Percentiles rank a stretch among this genome's conserved stretches.
phyloP scores from a whole-genome alignment of 2,113 vertebrate species.

The Origma solitaria region DNA sequence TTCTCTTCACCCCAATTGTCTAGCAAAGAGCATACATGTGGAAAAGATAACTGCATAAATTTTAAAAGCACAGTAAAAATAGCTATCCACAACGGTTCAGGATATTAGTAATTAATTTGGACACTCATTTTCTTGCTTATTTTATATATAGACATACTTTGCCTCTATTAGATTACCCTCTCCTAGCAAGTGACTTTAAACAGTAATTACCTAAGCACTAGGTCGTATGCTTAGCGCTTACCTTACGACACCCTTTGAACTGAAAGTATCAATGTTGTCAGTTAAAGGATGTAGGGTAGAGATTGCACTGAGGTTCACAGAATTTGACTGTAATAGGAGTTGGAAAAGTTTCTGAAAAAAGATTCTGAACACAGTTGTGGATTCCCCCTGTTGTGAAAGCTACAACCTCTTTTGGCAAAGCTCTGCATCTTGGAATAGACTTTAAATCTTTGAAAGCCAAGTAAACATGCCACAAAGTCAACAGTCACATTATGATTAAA shows the following conservation, averaged over 20 bases:
- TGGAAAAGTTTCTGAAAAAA: background rate
- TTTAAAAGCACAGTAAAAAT: background rate
- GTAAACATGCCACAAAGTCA: constrained; percentile 13
- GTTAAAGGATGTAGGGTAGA: background rate
- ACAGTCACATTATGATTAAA: background rate
- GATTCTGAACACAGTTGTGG: background rate
- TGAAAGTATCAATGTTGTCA: background rate
- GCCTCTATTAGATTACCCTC: background rate
- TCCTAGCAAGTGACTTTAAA: background rate
- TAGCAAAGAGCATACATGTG: background rate
- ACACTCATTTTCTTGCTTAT: background rate
- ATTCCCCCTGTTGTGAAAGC: background rate
- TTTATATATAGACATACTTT: background rate
- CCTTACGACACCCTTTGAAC: background rate
- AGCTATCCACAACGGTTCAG: background rate
- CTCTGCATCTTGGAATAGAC: background rate
- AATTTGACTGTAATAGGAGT: background rate
- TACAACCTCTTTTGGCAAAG: background rate
- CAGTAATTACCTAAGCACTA: background rate
- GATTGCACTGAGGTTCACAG: background rate
- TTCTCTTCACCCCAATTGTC: background rate
- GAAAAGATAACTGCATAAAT: background rate
- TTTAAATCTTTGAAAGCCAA: background rate
- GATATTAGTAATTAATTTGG: background rate
- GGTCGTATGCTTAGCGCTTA: background rate